Base-by-base conservation (phyloP, 2,888 invertebrate species). In the Trichogramma dendrolimi region DNA sequence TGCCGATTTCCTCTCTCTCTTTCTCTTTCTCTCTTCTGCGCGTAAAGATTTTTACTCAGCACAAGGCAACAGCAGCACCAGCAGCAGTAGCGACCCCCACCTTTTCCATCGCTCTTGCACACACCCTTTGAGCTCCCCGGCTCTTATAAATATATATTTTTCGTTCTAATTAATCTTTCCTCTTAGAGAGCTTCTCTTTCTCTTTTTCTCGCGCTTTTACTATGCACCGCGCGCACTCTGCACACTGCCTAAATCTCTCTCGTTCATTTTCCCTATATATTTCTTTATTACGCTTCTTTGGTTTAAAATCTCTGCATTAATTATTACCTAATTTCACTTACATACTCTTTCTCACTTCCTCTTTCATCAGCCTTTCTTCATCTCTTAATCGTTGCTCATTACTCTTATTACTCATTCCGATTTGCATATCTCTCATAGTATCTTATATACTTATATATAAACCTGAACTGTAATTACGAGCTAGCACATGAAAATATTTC, bases 91-190 rank as follows among this genome's bases (percentile, higher is more conserved):
- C 27, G 27, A 27, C 27, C 27, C 27, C 27, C 27, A 27, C 27
- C 27, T 27, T 27, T 27, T 27, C 27, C 27, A 27, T 27, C 27
- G 8, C 11, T 46, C 11, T 27, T 27, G 27, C 27, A 27, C 27
- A 27, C 27, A 27, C 27, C 3, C 27, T 27, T 27, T 27, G 27
- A 27, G 27, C 27, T 27, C 27, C 27, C 27, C 27, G 27, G 27
- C 27, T 27, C 27, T 27, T 27, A 27, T 27, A 27, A 27, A 2
- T 27, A 27, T 27, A 27, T 27, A 27, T 27, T 27, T 27, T 27
- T 27, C 27, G 27, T 27, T 11, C 61, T 52, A 56, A 61, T 61
- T 61, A 56, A 61, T 61, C 61, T 57, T 57, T 57, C 48, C 49
- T 43, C 44, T 54, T 57, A 14, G 2, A 27, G 8, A 38, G 4